phyloP scores from a whole-genome alignment of 2,113 vertebrate genomes.

The Heterotilapia buettikoferi region DNA sequence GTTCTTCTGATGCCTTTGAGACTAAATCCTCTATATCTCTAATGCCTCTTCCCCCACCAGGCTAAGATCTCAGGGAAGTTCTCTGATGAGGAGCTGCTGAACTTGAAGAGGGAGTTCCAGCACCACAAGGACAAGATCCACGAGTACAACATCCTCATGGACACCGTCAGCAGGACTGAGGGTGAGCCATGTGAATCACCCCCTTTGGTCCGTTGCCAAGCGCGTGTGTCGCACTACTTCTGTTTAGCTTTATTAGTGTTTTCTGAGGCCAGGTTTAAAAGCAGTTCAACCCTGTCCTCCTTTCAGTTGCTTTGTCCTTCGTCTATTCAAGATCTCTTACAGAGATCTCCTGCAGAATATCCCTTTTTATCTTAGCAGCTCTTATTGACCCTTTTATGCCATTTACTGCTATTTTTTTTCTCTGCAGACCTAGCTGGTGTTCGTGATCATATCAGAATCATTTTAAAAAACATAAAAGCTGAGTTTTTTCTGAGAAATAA shows the following conservation, averaged over 20 bases:
- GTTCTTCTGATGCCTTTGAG: background rate
- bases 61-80: slow-evolving; percentile 92
- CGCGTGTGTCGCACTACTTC: background rate
- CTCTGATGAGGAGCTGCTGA: slow-evolving; percentile 82
- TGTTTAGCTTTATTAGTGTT: background rate
- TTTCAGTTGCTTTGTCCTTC: background rate
- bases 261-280: background rate
- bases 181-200: slow-evolving; percentile 65
- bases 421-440: background rate
- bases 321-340: background rate
- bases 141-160: slow-evolving; percentile 88
- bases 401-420: background rate
- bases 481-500: background rate
- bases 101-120: slow-evolving; percentile 85
- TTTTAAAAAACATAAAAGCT: background rate
- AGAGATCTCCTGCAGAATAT: background rate
- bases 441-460: background rate
- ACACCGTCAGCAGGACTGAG: slow-evolving; percentile 84
- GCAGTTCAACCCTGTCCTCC: background rate
- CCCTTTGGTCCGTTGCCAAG: background rate
- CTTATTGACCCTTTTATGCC: background rate
- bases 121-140: slow-evolving; percentile 89
- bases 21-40: background rate
- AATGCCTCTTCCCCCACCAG: slow-evolving; percentile 51
- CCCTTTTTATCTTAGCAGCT: background rate